These are phyloP conservation scores for Bombus haemorrhoidalis DNA, from an alignment of 1,140 invertebrate genomes.

Conservation along the genomic window DNA sequence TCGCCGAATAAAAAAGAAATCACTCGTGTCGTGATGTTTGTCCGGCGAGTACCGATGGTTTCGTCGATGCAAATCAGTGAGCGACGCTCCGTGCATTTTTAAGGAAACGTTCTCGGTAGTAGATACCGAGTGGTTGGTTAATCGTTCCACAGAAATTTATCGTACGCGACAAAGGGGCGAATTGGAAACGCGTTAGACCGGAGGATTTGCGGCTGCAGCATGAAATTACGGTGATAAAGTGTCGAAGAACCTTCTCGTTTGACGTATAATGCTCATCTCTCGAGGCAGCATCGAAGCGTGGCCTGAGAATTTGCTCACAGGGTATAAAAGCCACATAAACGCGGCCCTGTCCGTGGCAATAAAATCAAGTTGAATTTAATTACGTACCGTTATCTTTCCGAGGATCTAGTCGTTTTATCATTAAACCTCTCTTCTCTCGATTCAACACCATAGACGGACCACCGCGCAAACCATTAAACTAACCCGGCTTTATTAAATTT, in stretches of 20 bases:
- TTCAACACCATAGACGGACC: not conserved
- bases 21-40: constrained; percentile 33
- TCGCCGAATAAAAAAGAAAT: constrained; percentile 7
- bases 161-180: not conserved
- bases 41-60: too few species aligned
- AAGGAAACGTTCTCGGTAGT: not conserved
- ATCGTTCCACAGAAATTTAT: constrained; percentile 1
- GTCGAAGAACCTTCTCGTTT: constrained; percentile 56
- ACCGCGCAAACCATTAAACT: constrained; percentile 50
- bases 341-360: constrained; percentile 70
- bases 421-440: constrained; percentile 30
- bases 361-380: constrained; percentile 80
- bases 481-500: constrained; percentile 67
- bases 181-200: not conserved
- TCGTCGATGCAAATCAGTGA: not conserved
- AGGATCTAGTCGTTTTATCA: constrained; percentile 78
- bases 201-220: constrained; percentile 47
- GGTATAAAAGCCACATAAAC: constrained; percentile 77
- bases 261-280: constrained; percentile 67
- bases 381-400: constrained; percentile 73
- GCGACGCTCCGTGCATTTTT: constrained; percentile 6
- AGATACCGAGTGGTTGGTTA: too few species aligned
- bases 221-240: constrained; percentile 69
- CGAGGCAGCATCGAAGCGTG: constrained; percentile 60
- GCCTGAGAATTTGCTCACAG: constrained; percentile 75